Conservation (phyloP, 2,888 invertebrate species). For the Terebella lapidaria region DNA sequence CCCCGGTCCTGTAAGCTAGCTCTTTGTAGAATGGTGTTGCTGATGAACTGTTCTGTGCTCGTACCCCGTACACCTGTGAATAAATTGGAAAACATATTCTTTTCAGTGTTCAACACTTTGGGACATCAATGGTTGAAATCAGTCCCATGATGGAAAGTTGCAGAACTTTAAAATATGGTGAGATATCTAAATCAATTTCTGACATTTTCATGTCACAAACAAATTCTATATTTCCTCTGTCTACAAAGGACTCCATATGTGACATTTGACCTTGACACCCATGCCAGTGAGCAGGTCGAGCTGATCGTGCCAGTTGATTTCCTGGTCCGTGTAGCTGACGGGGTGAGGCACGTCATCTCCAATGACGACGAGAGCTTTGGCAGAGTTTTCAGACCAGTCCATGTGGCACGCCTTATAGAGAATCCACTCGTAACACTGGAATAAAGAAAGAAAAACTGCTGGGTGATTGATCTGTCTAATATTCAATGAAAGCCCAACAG, state of each 20-base stretch:
- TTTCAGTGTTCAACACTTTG: too few species aligned
- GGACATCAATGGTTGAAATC: too few species aligned
- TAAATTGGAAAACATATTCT: not conserved
- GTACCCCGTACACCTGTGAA: constrained; percentile 42
- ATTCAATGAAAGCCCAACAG: too few species aligned
- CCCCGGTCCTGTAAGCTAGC: constrained; percentile 37
- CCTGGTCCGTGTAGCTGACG: constrained; percentile 39
- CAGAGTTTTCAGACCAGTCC: constrained; percentile 47
- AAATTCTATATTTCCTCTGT: too few species aligned
- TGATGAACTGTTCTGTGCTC: constrained; percentile 20
- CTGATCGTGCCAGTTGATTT: constrained; percentile 41
- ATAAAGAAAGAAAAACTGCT: too few species aligned
- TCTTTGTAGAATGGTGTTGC: constrained; percentile 36
- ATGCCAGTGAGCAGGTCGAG: constrained; percentile 38
- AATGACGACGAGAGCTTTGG: constrained; percentile 46
- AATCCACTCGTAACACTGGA: constrained; percentile 48
- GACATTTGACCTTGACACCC: constrained; percentile 42
- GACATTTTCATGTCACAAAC: too few species aligned
- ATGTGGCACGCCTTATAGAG: constrained; percentile 37
- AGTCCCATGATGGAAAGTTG: too few species aligned
- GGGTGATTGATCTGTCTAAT: too few species aligned
- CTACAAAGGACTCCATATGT: too few species aligned
- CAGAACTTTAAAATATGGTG: too few species aligned
- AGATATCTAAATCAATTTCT: too few species aligned
- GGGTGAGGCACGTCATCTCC: constrained; percentile 42